Percentiles rank a stretch among this genome's conserved stretches.
Conservation (phyloP, 2,113 vertebrate genomes). For the Microtus ochrogaster region DNA sequence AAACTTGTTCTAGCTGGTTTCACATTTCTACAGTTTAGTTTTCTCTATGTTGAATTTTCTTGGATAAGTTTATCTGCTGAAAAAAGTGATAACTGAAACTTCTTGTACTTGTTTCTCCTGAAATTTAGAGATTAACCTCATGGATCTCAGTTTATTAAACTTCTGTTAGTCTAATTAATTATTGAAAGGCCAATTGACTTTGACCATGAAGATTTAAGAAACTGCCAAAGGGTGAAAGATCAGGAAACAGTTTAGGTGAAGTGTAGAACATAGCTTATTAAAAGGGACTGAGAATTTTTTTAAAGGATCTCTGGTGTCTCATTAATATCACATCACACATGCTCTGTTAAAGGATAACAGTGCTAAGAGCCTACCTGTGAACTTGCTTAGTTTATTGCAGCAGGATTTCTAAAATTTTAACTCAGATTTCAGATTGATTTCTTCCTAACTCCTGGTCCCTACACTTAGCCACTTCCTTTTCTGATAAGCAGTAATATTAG, state of each 20-base stretch:
- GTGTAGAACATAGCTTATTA: not conserved
- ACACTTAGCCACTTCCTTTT: rapidly evolving
- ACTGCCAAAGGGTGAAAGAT: not conserved
- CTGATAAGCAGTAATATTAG: not conserved
- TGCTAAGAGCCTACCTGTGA: not conserved
- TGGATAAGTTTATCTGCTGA: not conserved
- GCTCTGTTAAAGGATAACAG: not conserved
- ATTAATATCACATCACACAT: not conserved
- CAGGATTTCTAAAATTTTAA: not conserved
- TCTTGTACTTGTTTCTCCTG: not conserved
- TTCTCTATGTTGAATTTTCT: not conserved
- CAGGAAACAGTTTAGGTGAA: not conserved
- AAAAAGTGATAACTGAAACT: not conserved
- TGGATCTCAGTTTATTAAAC: slow-evolving; percentile 21
- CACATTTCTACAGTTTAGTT: not conserved
- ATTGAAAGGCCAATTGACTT: slow-evolving; percentile 37
- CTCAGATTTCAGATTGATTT: not conserved
- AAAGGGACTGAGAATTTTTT: not conserved
- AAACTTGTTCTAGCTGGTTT: not conserved
- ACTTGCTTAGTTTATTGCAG: not conserved
- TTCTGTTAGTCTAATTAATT: slow-evolving; percentile 54
- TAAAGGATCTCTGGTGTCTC: not conserved
- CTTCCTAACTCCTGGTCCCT: not conserved
- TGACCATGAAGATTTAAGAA: not conserved
- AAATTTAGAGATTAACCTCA: not conserved